These are phyloP conservation scores for Diadegma fenestrale DNA, from an alignment of 2,888 invertebrate genomes.

Conservation along the genomic window DNA sequence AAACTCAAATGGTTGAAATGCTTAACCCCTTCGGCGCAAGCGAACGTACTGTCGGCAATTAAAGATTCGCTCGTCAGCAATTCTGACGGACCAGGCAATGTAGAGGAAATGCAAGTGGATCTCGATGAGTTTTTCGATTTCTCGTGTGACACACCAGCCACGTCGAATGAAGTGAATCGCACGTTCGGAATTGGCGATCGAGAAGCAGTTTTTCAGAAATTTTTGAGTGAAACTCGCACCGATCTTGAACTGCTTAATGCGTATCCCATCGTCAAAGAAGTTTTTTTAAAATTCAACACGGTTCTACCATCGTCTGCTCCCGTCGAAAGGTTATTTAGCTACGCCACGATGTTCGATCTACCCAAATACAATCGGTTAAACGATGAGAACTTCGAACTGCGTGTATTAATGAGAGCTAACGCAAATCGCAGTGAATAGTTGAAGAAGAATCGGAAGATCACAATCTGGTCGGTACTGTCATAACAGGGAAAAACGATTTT, in stretches of 20 bases:
- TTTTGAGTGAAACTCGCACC: not conserved
- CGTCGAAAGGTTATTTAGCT: not conserved
- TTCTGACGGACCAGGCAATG: too few species aligned
- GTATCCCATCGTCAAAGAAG: not conserved
- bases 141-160: too few species aligned
- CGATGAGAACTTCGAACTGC: not conserved
- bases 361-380: too few species aligned
- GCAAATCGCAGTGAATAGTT: not conserved
- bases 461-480: too few species aligned
- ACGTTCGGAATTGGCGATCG: not conserved
- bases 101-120: too few species aligned
- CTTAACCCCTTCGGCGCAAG: too few species aligned
- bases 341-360: too few species aligned
- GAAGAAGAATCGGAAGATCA: not conserved
- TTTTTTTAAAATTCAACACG: not conserved
- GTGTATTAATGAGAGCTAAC: not conserved
- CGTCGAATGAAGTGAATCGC: too few species aligned
- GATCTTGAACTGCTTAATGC: not conserved
- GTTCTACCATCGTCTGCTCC: not conserved
- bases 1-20: too few species aligned
- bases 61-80: too few species aligned
- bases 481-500: not conserved
- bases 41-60: too few species aligned
- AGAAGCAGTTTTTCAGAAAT: not conserved
- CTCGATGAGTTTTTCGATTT: too few species aligned